Evolutionary conservation across 2,888 invertebrate species (phyloP), one percentile per base, ranked within the genome.

Genomic region (Orthonevra nobilis): DNA sequence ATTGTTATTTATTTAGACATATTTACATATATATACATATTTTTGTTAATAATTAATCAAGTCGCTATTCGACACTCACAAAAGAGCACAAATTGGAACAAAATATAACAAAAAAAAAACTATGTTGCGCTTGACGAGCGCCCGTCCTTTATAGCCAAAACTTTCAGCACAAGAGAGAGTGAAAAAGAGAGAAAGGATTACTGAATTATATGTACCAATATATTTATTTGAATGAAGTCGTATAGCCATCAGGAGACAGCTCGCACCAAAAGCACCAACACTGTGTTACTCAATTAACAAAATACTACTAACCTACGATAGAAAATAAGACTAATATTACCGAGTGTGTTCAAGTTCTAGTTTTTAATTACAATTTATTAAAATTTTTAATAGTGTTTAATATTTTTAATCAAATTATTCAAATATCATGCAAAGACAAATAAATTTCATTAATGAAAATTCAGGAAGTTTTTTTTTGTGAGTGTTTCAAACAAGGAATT

Each of bases 261-360:
- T 73, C 68, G 61, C 79, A 73, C 79, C 73, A 73, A 73, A 79
- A 79, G 79, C 79, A 79, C 79, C 73, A 44, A 42, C 61, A 79
- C 79, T 79, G 79, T 73, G 73, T 79, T 79, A 73, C 9, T 28
- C 36, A 9, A 10, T 44, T 34, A 14, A 38, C 44, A 38, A 52
- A 56, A 6, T 19, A 23, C 19, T 46, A 77, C 38, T 32, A 46
- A 60, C 44, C 30, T 9, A 23, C 1, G 15, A 30, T 61, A 3
- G 58, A 58, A 34, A 14, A 42, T 70, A 75, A 70, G 75, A 75
- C 63, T 75, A 23, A 23, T 58, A 26, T 34, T 42, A 44, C 56
- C 28, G 26, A 75, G 50, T 58, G 69, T 70, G 63, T 75, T 75
- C 50, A 58, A 69, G 50, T 58, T 61, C 44, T 56, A 48, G 42